Evolutionary conservation across 2,888 invertebrate species (phyloP).

Genomic region (Drosophila lutescens): DNA sequence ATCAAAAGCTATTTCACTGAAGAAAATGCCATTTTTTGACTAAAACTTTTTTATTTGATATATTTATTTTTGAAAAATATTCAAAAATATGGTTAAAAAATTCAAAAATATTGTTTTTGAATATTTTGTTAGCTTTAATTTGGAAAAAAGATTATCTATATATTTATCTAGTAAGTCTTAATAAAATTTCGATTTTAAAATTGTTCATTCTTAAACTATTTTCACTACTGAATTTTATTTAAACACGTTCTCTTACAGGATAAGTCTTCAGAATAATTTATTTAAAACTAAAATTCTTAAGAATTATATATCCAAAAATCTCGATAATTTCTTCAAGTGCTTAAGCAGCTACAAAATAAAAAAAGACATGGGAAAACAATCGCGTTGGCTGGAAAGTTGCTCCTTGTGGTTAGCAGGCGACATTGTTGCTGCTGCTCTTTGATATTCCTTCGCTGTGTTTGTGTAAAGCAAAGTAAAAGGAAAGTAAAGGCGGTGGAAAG

Average conservation of each 20-base stretch:
- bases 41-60: too few relatives aligned
- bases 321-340: background rate
- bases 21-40: background rate
- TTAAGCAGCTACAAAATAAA: background rate
- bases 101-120: background rate
- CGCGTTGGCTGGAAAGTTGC: slow-evolving; percentile 55
- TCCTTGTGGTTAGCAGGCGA: slow-evolving; percentile 56
- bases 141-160: too few relatives aligned
- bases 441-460: slow-evolving; percentile 45
- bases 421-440: slow-evolving; percentile 57
- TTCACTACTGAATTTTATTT: too few relatives aligned
- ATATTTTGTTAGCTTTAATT: background rate
- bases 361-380: slow-evolving; percentile 33
- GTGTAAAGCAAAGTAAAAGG: slow-evolving; percentile 1
- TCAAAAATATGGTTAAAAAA: too few relatives aligned
- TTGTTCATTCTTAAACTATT: too few relatives aligned
- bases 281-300: background rate
- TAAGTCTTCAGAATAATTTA: too few relatives aligned
- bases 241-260: too few relatives aligned
- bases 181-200: too few relatives aligned
- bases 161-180: too few relatives aligned
- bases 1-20: background rate
- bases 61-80: background rate
- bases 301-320: background rate
- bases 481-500: background rate